Evolutionary conservation across 2,113 vertebrate species (phyloP).

Genomic region (Rhinoptilus africanus): DNA sequence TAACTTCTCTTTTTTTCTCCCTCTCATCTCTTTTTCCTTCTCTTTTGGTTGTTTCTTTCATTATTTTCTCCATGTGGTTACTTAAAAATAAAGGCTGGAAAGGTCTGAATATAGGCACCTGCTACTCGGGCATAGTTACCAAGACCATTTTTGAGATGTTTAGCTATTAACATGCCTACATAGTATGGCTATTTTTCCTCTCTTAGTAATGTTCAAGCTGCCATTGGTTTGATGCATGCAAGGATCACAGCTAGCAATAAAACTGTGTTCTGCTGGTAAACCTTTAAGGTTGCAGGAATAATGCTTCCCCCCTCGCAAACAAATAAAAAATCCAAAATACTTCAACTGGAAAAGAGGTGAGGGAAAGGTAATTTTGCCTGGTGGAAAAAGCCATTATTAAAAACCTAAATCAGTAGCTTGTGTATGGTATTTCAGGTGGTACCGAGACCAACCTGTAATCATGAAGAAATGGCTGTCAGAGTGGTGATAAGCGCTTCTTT

Average conservation of each 20-base stretch:
- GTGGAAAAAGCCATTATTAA: not conserved
- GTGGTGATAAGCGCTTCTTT: not conserved
- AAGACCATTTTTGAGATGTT: not conserved
- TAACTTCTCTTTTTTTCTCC: not conserved
- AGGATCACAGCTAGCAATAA: not conserved
- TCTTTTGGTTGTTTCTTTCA: not conserved
- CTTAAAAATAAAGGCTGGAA: not conserved
- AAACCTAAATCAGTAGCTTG: not conserved
- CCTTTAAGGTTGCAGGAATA: not conserved
- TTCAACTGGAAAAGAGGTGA: not conserved
- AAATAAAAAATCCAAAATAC: not conserved
- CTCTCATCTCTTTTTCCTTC: not conserved
- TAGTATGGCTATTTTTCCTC: not conserved
- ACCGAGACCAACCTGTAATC: not conserved
- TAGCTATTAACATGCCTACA: not conserved
- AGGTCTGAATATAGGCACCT: not conserved
- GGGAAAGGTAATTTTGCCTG: not conserved
- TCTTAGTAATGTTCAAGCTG: not conserved
- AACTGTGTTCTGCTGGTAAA: not conserved
- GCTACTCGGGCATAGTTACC: not conserved
- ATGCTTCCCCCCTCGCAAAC: not conserved
- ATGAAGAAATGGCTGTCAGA: not conserved
- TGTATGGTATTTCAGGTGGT: not conserved
- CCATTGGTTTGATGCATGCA: not conserved
- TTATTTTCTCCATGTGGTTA: fast-evolving